Evolutionary conservation across 2,888 invertebrate genomes (phyloP), one percentile per base, ranked within the genome.

Genomic region (Torymus aiolomorphi): DNA sequence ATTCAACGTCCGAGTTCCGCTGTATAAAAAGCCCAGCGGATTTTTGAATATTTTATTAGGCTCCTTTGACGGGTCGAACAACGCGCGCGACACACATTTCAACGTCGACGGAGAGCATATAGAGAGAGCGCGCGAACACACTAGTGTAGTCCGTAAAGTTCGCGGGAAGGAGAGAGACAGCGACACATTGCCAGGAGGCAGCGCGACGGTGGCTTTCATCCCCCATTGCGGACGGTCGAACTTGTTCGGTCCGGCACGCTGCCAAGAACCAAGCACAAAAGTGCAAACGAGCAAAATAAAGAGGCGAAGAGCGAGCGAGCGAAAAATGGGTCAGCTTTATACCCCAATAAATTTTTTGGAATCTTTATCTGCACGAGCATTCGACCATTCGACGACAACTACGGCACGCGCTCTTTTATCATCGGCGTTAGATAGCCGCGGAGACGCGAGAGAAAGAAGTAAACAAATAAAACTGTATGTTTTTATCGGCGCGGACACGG

Each of bases 231-330:
- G 52, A 20, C 18, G 16, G 13, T 18, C n/a, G 12, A n/a, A 16
- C 16, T 54, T 12, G 12, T 31, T 63, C 42, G 63, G 14, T n/a
- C 13, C 57, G 74, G 74, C 73, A 79, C n/a, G 2, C 20, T 79
- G 70, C 75, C 74, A 75, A 70, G 72, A 72, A 57, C 20, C 18
- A 51, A 51, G 75, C 13, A 59, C 61, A 77, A 71, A 71, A 77
- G 65, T 77, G 71, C 77, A 65, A 71, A 77, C 57, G 56, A 42
- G 62, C 24, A 20, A 61, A 63, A 69, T 63, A 70, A 76, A 76
- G 42, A 16, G 31, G 51, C 14, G 0, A 18, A 2, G 18, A 14
- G 11, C 1, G 18, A 65, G 8, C 10, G 18, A 31, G 20, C 14
- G 31, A 66, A 24, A 76, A 57, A 70, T 76, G 11, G 76, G 76